Evolutionary conservation across 2,113 vertebrate species (phyloP).

Genomic region (Edolisoma coerulescens): DNA sequence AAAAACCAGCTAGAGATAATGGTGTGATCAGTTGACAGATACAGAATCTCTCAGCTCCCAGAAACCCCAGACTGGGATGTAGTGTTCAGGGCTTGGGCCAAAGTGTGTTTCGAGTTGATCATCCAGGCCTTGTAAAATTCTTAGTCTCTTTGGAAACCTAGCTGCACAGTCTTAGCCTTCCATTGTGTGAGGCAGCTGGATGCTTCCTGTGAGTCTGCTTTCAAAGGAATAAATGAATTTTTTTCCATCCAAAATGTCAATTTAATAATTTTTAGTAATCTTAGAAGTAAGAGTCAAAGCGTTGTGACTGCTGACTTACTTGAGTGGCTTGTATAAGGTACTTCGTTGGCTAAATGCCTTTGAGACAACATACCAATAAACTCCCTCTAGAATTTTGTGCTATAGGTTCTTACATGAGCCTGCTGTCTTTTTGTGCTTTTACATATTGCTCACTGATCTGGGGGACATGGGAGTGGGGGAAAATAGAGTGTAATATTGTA

Average conservation of each 20-base stretch:
- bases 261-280: background rate
- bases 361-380: background rate
- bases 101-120: background rate
- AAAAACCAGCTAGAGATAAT: background rate
- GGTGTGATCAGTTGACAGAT: background rate
- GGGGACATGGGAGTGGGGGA: too few species aligned
- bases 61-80: background rate
- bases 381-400: background rate
- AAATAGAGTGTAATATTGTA: background rate
- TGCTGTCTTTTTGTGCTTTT: background rate
- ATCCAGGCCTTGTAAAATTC: background rate
- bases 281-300: background rate
- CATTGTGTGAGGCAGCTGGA: background rate
- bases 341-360: background rate
- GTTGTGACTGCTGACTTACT: background rate
- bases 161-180: background rate
- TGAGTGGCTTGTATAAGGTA: background rate
- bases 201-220: background rate
- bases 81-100: background rate
- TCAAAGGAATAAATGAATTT: background rate
- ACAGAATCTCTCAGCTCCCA: background rate
- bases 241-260: background rate
- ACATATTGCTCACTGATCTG: background rate
- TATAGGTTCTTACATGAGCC: background rate
- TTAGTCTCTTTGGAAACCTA: background rate